phyloP scores from a whole-genome alignment of 2,888 invertebrate species.

The Microctonus hyperodae region DNA sequence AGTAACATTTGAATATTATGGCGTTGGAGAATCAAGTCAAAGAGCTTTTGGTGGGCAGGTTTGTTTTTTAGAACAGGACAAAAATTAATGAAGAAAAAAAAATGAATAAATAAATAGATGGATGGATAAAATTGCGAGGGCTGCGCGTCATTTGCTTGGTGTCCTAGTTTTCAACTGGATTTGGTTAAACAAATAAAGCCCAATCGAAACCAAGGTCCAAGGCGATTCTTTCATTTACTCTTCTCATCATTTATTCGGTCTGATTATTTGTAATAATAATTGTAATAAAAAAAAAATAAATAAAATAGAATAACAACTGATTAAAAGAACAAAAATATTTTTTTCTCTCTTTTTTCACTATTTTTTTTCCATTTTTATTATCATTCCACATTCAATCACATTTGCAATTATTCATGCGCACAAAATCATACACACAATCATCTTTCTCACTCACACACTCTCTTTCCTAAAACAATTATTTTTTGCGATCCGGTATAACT shows the following conservation, averaged over 20 bases:
- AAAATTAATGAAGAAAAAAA: background rate
- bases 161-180: conserved; percentile 17
- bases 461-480: conserved; percentile 15
- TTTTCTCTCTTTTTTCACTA: conserved; percentile 9
- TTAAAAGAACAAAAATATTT: conserved; percentile 13
- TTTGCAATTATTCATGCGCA: background rate
- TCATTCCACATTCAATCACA: conserved; percentile 6
- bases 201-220: conserved; percentile 27
- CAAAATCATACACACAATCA: background rate
- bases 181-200: conserved; percentile 21
- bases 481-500: conserved; percentile 31
- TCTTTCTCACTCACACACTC: background rate
- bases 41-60: background rate
- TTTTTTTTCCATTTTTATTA: too few relatives aligned
- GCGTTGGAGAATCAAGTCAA: background rate
- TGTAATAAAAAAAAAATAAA: too few relatives aligned
- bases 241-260: conserved; percentile 27
- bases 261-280: too few relatives aligned
- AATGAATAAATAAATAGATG: conserved; percentile 5
- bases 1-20: background rate
- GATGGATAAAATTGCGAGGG: conserved; percentile 20
- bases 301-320: background rate
- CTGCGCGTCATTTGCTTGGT: conserved; percentile 17
- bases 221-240: conserved; percentile 28
- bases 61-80: background rate